Conservation (phyloP, 2,113 vertebrate species). For the Tragelaphus buxtoni region DNA sequence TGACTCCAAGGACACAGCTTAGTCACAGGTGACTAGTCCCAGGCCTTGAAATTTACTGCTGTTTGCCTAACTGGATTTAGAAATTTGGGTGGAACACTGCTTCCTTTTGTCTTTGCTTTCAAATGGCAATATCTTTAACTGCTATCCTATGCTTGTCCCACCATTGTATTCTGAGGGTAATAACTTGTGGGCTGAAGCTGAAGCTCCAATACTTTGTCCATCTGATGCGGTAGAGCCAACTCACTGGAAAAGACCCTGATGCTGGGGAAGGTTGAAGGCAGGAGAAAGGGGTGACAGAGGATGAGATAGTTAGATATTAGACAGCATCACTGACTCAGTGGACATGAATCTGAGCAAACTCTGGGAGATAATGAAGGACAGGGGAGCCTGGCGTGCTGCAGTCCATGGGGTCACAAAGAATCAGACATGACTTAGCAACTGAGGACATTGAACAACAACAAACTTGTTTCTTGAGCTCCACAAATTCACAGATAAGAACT, state of each 20-base stretch:
- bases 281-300: background rate
- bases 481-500: background rate
- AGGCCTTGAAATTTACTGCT: background rate
- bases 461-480: background rate
- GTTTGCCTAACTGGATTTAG: background rate
- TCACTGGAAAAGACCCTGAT: background rate
- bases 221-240: fast-evolving
- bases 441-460: background rate
- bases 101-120: background rate
- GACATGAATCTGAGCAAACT: background rate
- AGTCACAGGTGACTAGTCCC: background rate
- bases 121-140: background rate
- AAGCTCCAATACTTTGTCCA: background rate
- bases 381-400: background rate
- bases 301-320: background rate
- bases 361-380: background rate
- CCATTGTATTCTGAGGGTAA: background rate
- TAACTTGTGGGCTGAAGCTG: background rate
- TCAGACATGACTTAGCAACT: background rate
- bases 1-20: background rate
- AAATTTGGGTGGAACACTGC: background rate
- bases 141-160: background rate
- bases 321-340: background rate
- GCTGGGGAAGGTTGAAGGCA: background rate
- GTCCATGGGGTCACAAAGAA: background rate